Conservation (phyloP, 2,797 vertebrate genomes). For the Orestias chungarensis region DNA sequence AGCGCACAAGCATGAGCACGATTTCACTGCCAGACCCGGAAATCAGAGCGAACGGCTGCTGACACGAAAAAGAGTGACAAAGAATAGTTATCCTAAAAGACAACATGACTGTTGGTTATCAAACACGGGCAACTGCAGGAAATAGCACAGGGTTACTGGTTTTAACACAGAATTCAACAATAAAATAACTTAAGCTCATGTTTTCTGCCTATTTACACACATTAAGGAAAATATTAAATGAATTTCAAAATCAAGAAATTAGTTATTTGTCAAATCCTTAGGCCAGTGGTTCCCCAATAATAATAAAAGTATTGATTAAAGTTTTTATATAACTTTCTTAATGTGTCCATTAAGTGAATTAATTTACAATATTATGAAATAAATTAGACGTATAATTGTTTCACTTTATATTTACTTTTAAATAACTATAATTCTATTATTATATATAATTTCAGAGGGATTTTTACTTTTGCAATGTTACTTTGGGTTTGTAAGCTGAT, state of each 20-base stretch:
- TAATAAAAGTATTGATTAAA: no score
- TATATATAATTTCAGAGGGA: no score
- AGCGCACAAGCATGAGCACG: constrained; percentile 26
- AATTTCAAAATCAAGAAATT: no score
- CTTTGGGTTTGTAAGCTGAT: no score
- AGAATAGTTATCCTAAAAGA: not conserved
- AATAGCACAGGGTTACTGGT: not conserved
- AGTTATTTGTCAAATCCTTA: not conserved
- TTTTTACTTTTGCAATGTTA: no score
- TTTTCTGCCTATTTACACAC: not conserved
- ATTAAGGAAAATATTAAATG: not conserved
- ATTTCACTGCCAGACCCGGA: not conserved
- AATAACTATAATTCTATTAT: no score
- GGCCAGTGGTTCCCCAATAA: no score
- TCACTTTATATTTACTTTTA: no score
- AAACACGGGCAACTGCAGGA: not conserved
- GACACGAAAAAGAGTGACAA: not conserved
- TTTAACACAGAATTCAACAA: not conserved
- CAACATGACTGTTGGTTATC: not conserved
- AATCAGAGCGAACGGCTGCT: not conserved
- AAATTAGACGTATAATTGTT: no score
- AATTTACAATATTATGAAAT: no score
- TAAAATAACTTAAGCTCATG: not conserved
- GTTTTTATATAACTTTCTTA: no score
- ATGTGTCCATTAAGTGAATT: no score